A percentile compares a stretch with the other conserved stretches of the same genome.
These are phyloP conservation scores for Ammodytes dubius DNA, from an alignment of 2,113 vertebrate species.

Conservation along the genomic window DNA sequence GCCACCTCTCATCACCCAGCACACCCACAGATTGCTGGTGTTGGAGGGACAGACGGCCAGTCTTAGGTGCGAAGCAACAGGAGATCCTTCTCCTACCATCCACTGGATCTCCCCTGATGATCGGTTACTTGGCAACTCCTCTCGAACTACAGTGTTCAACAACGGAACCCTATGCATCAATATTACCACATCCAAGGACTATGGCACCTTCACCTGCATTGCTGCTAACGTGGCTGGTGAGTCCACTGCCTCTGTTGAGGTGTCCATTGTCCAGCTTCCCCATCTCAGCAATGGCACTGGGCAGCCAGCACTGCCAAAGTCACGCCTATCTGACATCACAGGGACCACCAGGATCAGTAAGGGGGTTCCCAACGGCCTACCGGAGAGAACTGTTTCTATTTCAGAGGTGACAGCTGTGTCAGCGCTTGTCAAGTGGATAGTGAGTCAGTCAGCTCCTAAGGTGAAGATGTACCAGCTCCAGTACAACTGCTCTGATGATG, in stretches of 20 bases:
- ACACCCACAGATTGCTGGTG: conserved; percentile 92
- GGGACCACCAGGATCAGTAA: conserved; percentile 89
- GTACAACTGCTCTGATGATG: conserved; percentile 95
- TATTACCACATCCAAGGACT: conserved; percentile 94
- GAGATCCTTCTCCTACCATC: conserved; percentile 92
- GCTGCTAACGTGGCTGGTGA: conserved; percentile 94
- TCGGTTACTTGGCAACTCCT: conserved; percentile 91
- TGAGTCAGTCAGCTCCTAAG: conserved; percentile 91
- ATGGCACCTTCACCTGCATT: conserved; percentile 94
- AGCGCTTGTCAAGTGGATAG: conserved; percentile 92
- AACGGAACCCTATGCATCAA: conserved; percentile 94
- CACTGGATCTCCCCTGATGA: conserved; percentile 95
- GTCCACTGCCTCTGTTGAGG: conserved; percentile 90
- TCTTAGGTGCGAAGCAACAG: conserved; percentile 92
- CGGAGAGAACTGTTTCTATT: conserved; percentile 89
- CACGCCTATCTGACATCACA: conserved; percentile 93
- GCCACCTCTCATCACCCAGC: conserved; percentile 93
- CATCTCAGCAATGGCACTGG: conserved; percentile 91
- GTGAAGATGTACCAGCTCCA: conserved; percentile 98
- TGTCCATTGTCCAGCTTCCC: conserved; percentile 93
- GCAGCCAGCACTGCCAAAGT: conserved; percentile 86
- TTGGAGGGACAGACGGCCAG: conserved; percentile 93
- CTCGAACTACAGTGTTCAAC: conserved; percentile 87
- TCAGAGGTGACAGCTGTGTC: conserved; percentile 93
- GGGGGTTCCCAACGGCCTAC: conserved; percentile 83